Percentiles rank a stretch among this genome's conserved stretches.
Conservation (phyloP, 2,888 invertebrate species). For the Stenodema calcarata region DNA sequence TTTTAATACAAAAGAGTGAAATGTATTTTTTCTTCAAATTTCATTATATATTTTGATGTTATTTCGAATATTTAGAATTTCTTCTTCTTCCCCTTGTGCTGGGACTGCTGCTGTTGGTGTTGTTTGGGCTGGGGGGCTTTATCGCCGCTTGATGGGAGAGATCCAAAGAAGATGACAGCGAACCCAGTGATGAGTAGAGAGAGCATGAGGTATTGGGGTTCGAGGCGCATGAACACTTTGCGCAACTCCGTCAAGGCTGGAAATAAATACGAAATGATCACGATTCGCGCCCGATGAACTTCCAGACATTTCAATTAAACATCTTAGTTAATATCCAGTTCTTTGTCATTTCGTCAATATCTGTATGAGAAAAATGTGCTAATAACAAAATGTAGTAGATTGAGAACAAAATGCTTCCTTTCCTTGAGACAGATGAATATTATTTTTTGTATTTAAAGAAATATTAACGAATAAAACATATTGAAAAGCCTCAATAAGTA, state of each 20-base stretch:
- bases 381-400: too few relatives aligned
- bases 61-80: slow-evolving; percentile 7
- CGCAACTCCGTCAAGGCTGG: slow-evolving; percentile 64
- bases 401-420: too few relatives aligned
- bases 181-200: slow-evolving; percentile 67
- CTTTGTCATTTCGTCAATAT: too few relatives aligned
- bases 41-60: not conserved
- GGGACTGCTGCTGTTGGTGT: slow-evolving; percentile 42
- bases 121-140: slow-evolving; percentile 13
- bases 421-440: too few relatives aligned
- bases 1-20: slow-evolving; percentile 8
- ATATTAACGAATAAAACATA: too few relatives aligned
- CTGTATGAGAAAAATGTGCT: too few relatives aligned
- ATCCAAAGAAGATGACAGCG: slow-evolving; percentile 64
- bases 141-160: slow-evolving; percentile 32
- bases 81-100: slow-evolving; percentile 30
- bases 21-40: not conserved
- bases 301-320: too few relatives aligned
- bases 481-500: too few relatives aligned
- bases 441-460: too few relatives aligned
- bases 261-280: not conserved
- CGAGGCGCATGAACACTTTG: slow-evolving; percentile 63
- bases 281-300: too few relatives aligned
- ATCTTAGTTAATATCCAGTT: too few relatives aligned
- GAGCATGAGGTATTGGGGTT: slow-evolving; percentile 67